These are phyloP conservation scores for Latrodectus elegans DNA, from an alignment of 2,888 invertebrate species.

Conservation along the genomic window DNA sequence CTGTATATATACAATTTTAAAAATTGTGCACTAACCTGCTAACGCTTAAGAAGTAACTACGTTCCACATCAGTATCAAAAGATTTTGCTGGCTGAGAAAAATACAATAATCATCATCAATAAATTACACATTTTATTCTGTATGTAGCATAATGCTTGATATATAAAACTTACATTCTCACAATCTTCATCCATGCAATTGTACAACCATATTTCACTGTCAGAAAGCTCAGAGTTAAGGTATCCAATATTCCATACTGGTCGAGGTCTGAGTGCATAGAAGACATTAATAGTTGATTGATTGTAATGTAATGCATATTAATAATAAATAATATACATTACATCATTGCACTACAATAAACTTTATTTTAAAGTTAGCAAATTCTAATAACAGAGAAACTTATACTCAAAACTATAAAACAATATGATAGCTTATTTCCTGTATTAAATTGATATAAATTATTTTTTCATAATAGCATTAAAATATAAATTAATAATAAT, in stretches of 20 bases:
- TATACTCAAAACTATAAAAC: no score
- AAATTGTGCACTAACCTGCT: slow-evolving; percentile 76
- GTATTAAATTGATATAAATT: no score
- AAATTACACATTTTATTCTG: neutral
- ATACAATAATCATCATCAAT: slow-evolving; percentile 12
- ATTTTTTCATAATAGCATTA: no score
- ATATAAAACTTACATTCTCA: slow-evolving; percentile 39
- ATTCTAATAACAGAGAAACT: no score
- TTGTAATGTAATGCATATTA: no score
- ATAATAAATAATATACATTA: no score
- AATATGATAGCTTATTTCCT: no score
- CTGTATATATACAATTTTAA: no score
- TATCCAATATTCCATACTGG: slow-evolving; percentile 94
- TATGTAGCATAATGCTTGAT: neutral
- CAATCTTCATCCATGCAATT: slow-evolving; percentile 77
- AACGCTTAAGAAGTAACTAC: slow-evolving; percentile 88
- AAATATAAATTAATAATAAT: no score
- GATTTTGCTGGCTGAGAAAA: slow-evolving; percentile 73
- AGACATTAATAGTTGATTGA: no score
- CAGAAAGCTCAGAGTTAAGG: slow-evolving; percentile 93
- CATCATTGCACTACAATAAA: no score
- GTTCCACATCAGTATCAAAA: slow-evolving; percentile 79
- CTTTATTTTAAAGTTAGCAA: no score
- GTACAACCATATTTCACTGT: slow-evolving; percentile 94
- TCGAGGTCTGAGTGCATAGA: slow-evolving; percentile 79